These are phyloP conservation scores for Muntiacus muntjak DNA, from an alignment of 2,113 vertebrate genomes.

Conservation along the genomic window DNA sequence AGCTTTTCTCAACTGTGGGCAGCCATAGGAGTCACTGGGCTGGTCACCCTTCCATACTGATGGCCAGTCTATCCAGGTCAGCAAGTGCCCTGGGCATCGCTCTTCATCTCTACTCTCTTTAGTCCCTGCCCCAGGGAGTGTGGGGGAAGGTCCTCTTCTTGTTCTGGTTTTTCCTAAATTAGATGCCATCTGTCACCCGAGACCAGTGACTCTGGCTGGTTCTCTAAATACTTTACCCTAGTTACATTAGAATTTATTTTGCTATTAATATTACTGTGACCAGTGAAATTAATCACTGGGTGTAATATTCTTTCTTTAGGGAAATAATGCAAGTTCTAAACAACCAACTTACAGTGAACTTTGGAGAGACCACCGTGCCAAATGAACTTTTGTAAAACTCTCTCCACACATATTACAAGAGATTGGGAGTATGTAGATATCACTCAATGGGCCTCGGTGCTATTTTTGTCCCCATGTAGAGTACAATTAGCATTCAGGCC, in stretches of 20 bases:
- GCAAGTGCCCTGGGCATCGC: no score
- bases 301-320: neutral
- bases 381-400: neutral
- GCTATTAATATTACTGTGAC: neutral
- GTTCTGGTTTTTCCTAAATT: neutral
- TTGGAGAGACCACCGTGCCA: neutral
- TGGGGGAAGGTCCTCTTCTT: neutral
- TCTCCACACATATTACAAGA: neutral
- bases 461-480: constrained; percentile 67
- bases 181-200: neutral
- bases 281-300: neutral
- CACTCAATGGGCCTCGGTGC: neutral
- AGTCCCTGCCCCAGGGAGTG: neutral
- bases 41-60: fast-evolving
- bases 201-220: neutral
- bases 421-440: neutral
- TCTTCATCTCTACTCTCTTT: neutral
- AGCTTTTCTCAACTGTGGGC: neutral
- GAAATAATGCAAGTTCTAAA: neutral
- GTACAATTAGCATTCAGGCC: constrained; percentile 66
- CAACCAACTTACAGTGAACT: constrained; percentile 3
- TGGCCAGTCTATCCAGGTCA: neutral
- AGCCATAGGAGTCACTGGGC: no score
- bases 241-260: neutral
- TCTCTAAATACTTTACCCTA: neutral